Percentiles rank a stretch among this genome's conserved stretches.
Evolutionary conservation across 2,888 invertebrate genomes (phyloP).

Genomic region (Teleiodes luculella): DNA sequence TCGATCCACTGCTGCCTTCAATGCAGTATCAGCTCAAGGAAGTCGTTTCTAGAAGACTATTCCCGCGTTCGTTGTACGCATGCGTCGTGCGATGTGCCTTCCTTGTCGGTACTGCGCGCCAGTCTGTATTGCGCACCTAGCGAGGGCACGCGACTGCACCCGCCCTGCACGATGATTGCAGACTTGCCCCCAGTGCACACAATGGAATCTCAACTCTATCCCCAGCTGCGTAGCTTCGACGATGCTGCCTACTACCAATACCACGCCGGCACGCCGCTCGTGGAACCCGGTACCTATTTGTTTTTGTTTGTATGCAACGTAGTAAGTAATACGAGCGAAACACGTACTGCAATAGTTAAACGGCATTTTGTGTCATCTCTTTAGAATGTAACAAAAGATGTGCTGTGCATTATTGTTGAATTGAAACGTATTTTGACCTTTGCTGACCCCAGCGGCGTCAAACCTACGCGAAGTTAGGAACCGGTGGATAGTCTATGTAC

Average conservation of each 20-base stretch:
- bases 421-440: constrained; percentile 7
- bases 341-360: constrained; percentile 12
- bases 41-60: constrained; percentile 63
- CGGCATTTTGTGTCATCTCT: constrained; percentile 20
- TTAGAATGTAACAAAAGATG: not conserved
- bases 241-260: constrained; percentile 28
- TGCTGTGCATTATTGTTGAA: not conserved
- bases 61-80: constrained; percentile 68
- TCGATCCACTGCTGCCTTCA: not conserved
- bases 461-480: constrained; percentile 6
- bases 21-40: constrained; percentile 29
- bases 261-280: constrained; percentile 31
- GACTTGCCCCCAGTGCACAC: constrained; percentile 51
- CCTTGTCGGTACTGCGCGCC: constrained; percentile 64
- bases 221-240: constrained; percentile 31
- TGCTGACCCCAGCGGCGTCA: constrained; percentile 1
- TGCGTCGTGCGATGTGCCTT: constrained; percentile 52
- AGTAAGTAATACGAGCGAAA: constrained; percentile 34
- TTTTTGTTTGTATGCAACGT: constrained; percentile 50
- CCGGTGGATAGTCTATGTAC: not conserved
- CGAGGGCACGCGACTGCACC: constrained; percentile 47
- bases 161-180: constrained; percentile 54
- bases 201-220: constrained; percentile 42
- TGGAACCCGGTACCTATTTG: constrained; percentile 50
- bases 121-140: constrained; percentile 55